Evolutionary conservation across 92 coral and sea anemone genomes (phyloP), one percentile per base, ranked within the genome.

Genomic region (Montipora capitata): DNA sequence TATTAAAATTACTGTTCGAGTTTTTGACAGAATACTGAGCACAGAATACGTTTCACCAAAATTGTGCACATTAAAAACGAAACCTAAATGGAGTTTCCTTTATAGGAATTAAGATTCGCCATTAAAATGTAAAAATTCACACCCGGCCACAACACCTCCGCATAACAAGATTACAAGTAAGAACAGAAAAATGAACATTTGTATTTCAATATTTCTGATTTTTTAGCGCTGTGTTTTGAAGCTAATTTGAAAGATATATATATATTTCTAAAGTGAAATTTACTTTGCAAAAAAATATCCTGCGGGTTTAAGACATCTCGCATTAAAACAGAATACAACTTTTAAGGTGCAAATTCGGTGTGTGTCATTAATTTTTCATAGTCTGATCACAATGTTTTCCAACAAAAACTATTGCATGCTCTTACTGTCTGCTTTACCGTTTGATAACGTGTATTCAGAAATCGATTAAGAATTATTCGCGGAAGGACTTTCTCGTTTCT

Each of bases 281-380:
- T 83, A 72, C 62, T 59, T 59, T 20, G 10, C 42, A 72, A 72
- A 63, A 61, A 83, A 72, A 83, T 83, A 83, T 83, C 87, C 87
- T 83, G 68, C 49, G 79, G 72, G 79, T n/a, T 40, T 42, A 20
- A 57, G 63, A 83, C 40, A 16, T 43, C 71, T 18, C 20, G 56
- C 80, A 58, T 42, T 61, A 72, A 59, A n/a, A 73, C 10, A 18
- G 40, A 73, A 56, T 4, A 42, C 72, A 81, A 72, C 87, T 58
- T 61, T 58, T 17, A 42, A 58, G 58, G 63, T 18, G 65, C 14
- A 73, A 82, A 57, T 71, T 61, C 87, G 61, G 80, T 43, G 41
- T 9, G 42, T 4, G 35, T 12, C 4, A 83, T 72, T 83, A 72
- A 83, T 69, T 40, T 57, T 83, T 83, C 59, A 83, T 71, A 10